These are phyloP conservation scores for Sitta europaea DNA, from an alignment of 2,113 vertebrate species.

Conservation along the genomic window DNA sequence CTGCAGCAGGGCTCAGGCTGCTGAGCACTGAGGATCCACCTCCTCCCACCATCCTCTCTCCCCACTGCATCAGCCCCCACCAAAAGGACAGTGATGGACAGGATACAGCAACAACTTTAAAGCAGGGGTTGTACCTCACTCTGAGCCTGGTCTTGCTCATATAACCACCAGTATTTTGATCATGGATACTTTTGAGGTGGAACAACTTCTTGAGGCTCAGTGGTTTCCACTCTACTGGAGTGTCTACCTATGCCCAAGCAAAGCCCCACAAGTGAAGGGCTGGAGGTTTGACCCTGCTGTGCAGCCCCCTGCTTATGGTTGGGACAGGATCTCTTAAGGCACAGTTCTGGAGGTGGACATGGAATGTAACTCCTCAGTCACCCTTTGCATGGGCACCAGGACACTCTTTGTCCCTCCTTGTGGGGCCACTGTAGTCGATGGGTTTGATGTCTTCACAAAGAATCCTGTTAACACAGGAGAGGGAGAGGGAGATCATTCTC, in stretches of 20 bases:
- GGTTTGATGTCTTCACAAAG: conserved; percentile 71
- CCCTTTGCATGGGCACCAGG: conserved; percentile 63
- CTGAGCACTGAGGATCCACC: background rate
- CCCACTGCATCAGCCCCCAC: background rate
- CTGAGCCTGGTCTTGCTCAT: background rate
- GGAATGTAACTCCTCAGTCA: conserved; percentile 63
- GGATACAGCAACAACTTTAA: accelerated
- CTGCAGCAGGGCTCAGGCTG: background rate
- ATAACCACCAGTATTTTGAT: background rate
- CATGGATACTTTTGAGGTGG: background rate
- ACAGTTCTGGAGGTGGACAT: conserved; percentile 71
- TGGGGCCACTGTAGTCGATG: conserved; percentile 8
- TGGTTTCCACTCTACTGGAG: background rate
- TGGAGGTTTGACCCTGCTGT: background rate
- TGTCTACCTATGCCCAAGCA: background rate
- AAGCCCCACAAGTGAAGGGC: background rate
- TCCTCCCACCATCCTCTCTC: accelerated
- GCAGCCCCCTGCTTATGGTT: background rate
- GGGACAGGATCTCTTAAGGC: conserved; percentile 56
- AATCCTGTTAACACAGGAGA: background rate
- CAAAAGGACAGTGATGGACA: accelerated
- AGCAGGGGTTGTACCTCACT: accelerated
- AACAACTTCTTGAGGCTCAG: background rate
- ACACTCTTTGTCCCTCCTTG: conserved; percentile 61
- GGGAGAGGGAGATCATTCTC: background rate